Evolutionary conservation across 2,113 vertebrate species (phyloP).

Genomic region (Motacilla alba): DNA sequence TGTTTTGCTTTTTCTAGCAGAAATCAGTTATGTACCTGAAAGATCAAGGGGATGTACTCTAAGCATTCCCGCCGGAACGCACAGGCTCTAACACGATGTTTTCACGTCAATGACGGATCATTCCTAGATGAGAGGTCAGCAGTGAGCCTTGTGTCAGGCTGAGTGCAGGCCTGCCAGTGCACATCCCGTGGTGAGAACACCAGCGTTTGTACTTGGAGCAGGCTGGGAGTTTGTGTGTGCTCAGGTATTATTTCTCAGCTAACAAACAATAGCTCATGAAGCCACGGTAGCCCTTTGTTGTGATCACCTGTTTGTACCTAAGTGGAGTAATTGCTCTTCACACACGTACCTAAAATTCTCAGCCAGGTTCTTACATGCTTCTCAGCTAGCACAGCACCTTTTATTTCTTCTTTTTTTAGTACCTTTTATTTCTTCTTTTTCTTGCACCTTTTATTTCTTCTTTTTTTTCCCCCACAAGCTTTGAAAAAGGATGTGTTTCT

Average conservation of each 20-base stretch:
- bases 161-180: not conserved
- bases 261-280: not conserved
- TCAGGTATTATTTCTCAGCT: not conserved
- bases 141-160: not conserved
- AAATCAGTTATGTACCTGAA: not conserved
- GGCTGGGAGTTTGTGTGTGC: not conserved
- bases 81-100: not conserved
- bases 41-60: not conserved
- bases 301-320: not conserved
- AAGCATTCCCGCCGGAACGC: fast-evolving
- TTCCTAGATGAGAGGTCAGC: not conserved
- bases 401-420: too few species aligned
- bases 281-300: not conserved
- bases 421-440: not conserved
- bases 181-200: not conserved
- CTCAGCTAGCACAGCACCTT: not conserved
- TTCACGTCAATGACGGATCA: fast-evolving
- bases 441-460: not conserved
- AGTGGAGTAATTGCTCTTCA: not conserved
- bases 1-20: not conserved
- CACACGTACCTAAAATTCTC: not conserved
- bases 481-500: not conserved
- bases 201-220: not conserved
- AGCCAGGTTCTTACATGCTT: not conserved
- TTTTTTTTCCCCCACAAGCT: not conserved